Percentiles rank a stretch among this genome's conserved stretches.
Conservation (phyloP, 2,113 vertebrate genomes). For the Phaethornis superciliosus region DNA sequence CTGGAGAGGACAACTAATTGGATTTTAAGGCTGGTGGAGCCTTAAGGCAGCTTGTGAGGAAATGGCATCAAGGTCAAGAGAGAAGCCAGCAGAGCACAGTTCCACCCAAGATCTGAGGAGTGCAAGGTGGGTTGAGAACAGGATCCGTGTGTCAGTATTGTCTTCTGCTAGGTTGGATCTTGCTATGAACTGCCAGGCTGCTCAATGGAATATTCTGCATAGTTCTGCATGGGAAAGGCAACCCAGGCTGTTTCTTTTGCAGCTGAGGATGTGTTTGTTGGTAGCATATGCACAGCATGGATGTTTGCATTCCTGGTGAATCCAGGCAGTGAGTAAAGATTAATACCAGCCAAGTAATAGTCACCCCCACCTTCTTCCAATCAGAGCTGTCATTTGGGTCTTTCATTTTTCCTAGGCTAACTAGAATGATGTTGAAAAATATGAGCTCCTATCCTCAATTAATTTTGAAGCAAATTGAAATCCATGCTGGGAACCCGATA, state of each 20-base stretch:
- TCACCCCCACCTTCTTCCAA: not conserved
- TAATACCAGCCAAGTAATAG: constrained; percentile 39
- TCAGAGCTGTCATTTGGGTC: constrained; percentile 27
- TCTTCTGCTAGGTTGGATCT: not conserved
- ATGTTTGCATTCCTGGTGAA: constrained; percentile 56
- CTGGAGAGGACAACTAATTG: not conserved
- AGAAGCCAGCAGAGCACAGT: not conserved
- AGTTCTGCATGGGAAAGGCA: fast-evolving
- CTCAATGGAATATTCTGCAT: not conserved
- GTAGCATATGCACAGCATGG: not conserved
- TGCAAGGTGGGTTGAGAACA: not conserved
- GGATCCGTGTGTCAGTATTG: not conserved
- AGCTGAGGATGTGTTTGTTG: not conserved
- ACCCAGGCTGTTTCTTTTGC: not conserved
- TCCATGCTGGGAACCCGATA: constrained; percentile 74
- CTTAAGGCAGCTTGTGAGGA: not conserved
- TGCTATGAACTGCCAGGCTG: not conserved
- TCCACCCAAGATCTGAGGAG: not conserved
- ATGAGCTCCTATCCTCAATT: constrained; percentile 54
- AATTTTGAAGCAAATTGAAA: constrained; percentile 77
- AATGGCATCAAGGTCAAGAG: not conserved
- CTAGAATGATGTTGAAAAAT: constrained; percentile 68
- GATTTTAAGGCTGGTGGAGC: not conserved
- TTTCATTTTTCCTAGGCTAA: constrained; percentile 67
- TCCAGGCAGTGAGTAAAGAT: constrained; percentile 25